phyloP scores from a whole-genome alignment of 2,888 invertebrate genomes.

The Drosophila kambysellisi region DNA sequence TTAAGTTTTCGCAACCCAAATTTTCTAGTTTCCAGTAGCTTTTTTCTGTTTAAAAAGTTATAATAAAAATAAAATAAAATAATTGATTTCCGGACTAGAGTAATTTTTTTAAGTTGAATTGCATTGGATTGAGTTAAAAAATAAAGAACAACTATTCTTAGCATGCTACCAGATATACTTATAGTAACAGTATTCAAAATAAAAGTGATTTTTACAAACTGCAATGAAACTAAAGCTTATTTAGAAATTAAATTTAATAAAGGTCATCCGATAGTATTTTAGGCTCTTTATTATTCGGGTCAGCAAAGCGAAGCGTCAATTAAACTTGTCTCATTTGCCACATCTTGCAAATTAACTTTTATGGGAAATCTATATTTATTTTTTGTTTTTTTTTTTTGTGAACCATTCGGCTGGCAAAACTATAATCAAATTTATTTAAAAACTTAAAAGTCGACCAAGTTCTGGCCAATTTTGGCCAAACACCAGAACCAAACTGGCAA shows the following conservation, averaged over 20 bases:
- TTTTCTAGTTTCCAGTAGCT: background rate
- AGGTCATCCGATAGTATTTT: background rate
- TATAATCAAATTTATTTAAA: constrained; percentile 66
- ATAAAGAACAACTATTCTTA: background rate
- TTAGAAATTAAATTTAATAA: background rate
- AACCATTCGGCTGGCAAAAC: constrained; percentile 43
- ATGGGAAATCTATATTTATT: constrained; percentile 9
- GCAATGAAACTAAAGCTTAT: too few relatives aligned
- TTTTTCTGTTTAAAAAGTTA: background rate
- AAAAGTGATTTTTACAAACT: background rate
- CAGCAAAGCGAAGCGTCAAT: constrained; percentile 49
- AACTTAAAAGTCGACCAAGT: constrained; percentile 50
- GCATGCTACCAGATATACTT: background rate
- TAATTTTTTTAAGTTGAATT: background rate
- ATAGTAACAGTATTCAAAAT: background rate
- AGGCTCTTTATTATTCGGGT: constrained; percentile 5
- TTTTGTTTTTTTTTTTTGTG: constrained; percentile 1
- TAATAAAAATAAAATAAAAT: background rate
- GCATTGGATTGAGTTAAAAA: background rate
- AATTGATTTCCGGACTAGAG: too few relatives aligned
- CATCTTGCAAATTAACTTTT: constrained; percentile 39
- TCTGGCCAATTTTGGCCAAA: constrained; percentile 52
- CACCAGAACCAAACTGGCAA: constrained; percentile 21
- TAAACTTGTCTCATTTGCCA: constrained; percentile 51
- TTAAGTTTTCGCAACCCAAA: constrained; percentile 29